These are phyloP conservation scores for Donacobius atricapilla DNA, from an alignment of 2,113 vertebrate genomes.

Conservation along the genomic window DNA sequence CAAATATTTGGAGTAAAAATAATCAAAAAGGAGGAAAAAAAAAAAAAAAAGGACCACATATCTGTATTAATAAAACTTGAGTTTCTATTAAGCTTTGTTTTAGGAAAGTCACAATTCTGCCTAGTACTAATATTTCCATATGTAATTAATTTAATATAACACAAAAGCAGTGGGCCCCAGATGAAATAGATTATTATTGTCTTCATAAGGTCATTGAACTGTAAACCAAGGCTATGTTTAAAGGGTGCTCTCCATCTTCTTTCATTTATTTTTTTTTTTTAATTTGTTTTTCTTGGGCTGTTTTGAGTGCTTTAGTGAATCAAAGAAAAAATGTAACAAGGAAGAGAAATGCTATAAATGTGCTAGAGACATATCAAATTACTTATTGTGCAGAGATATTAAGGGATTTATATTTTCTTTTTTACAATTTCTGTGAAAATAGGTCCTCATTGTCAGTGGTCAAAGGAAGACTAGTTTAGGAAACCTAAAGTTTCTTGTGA, in stretches of 20 bases:
- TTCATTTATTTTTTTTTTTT: conserved; percentile 50
- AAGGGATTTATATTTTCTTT: neutral
- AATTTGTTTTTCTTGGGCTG: conserved; percentile 4
- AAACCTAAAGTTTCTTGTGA: neutral
- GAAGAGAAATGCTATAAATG: conserved; percentile 46
- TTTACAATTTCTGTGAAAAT: neutral
- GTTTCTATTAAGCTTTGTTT: conserved; percentile 37
- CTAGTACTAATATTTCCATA: conserved; percentile 52
- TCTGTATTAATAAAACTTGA: conserved; percentile 2
- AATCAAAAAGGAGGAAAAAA: neutral
- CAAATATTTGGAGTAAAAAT: conserved; percentile 17
- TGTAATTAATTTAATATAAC: conserved; percentile 66
- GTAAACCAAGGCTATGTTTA: conserved; percentile 40
- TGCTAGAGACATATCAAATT: neutral
- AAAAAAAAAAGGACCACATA: neutral
- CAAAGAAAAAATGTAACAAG: conserved; percentile 6
- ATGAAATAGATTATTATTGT: conserved; percentile 58
- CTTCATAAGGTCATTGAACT: conserved; percentile 30
- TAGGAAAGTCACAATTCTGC: conserved; percentile 24
- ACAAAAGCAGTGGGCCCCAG: conserved; percentile 43
- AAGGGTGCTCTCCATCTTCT: conserved; percentile 39
- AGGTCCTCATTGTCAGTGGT: neutral
- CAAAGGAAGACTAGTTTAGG: neutral
- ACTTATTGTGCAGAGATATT: neutral
- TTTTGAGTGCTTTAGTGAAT: conserved; percentile 17